A percentile compares a stretch with the other conserved stretches of the same genome.
phyloP scores from a whole-genome alignment of 2,113 vertebrate genomes.

The Vidua chalybeata region DNA sequence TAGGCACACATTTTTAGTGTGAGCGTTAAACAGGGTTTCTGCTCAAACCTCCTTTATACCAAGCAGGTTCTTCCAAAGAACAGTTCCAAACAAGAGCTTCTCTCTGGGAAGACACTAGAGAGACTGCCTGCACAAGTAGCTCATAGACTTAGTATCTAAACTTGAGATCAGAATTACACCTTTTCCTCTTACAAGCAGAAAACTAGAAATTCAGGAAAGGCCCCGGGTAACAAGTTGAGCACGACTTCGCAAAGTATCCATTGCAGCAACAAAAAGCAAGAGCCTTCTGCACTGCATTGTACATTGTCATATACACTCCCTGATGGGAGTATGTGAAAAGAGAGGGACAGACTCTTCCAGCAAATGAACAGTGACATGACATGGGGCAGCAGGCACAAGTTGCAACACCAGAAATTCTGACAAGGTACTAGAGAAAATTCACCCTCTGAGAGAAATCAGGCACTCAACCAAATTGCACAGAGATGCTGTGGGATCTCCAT shows the following conservation, averaged over 20 bases:
- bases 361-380: background rate
- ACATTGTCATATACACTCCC: background rate
- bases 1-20: background rate
- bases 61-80: background rate
- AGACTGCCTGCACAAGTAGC: background rate
- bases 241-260: background rate
- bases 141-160: background rate
- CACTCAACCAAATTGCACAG: background rate
- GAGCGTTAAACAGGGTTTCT: background rate
- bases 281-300: background rate
- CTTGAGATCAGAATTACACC: background rate
- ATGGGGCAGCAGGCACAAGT: background rate
- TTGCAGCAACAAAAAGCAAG: accelerated
- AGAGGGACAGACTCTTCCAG: background rate
- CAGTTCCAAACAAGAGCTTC: background rate
- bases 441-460: background rate
- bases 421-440: background rate
- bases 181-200: background rate
- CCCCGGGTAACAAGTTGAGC: background rate
- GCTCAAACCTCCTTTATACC: background rate
- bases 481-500: background rate
- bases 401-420: background rate
- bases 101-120: background rate
- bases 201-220: background rate
- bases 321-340: background rate